These are phyloP conservation scores for Hirudinaria manillensis DNA, from an alignment of 2,888 invertebrate species.

Conservation along the genomic window DNA sequence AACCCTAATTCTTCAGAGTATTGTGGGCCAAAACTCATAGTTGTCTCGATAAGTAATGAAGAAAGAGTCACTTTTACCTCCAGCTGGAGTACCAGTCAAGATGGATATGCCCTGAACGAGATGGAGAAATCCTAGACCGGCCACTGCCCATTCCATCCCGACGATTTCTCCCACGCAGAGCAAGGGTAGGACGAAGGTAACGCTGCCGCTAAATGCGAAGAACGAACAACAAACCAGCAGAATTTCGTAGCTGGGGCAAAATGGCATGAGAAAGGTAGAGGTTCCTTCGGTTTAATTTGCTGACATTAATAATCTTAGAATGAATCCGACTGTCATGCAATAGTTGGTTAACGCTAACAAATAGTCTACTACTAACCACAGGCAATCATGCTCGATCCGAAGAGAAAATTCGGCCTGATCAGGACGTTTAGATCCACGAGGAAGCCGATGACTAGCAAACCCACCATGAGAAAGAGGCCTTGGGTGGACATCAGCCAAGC, in stretches of 20 bases:
- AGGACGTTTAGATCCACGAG: constrained; percentile 65
- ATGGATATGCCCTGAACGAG: constrained; percentile 81
- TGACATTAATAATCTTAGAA: constrained; percentile 67
- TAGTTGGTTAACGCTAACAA: background rate
- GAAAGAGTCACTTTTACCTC: constrained; percentile 60
- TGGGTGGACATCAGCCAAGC: constrained; percentile 75
- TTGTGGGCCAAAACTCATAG: no score
- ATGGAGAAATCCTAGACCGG: constrained; percentile 66
- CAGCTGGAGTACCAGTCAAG: constrained; percentile 76
- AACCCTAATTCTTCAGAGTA: no score
- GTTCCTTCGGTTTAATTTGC: constrained; percentile 60
- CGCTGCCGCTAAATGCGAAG: constrained; percentile 79
- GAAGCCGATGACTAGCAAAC: constrained; percentile 68
- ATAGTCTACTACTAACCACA: constrained; percentile 4
- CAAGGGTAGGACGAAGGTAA: constrained; percentile 80
- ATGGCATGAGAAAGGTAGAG: constrained; percentile 39
- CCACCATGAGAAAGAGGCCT: constrained; percentile 69
- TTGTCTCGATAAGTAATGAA: background rate
- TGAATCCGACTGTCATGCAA: constrained; percentile 59
- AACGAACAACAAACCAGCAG: constrained; percentile 36
- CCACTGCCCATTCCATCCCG: constrained; percentile 70
- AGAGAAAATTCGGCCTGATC: constrained; percentile 11
- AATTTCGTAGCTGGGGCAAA: constrained; percentile 34
- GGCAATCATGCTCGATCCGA: background rate
- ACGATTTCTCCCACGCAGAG: constrained; percentile 80